Percentiles rank a stretch among this genome's conserved stretches.
These are phyloP conservation scores for Brachionus calyciflorus DNA, from an alignment of 1,140 invertebrate species.

Conservation along the genomic window DNA sequence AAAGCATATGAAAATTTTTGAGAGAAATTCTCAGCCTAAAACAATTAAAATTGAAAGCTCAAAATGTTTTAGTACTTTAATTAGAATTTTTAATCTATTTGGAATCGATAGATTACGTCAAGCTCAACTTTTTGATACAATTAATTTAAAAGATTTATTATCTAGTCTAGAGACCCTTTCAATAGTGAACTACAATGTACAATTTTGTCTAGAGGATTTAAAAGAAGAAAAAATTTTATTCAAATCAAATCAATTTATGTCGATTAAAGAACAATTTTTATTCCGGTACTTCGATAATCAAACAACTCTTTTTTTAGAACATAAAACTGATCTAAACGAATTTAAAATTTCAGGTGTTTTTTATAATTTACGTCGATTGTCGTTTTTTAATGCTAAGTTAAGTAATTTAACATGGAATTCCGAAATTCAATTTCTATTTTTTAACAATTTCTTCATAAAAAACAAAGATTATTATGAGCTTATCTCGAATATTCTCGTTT, in stretches of 20 bases:
- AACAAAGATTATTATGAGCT: not conserved
- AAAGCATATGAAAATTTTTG: not conserved
- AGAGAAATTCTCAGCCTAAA: not conserved
- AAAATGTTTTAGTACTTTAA: not conserved
- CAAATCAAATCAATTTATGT: not conserved
- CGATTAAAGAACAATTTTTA: not conserved
- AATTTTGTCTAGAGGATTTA: slow-evolving; percentile 1
- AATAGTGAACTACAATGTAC: not conserved
- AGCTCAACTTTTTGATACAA: not conserved
- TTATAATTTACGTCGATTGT: not conserved
- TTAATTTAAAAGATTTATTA: not conserved
- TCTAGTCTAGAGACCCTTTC: not conserved
- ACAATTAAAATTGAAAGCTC: not conserved
- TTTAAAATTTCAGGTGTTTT: not conserved
- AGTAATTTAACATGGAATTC: too few relatives aligned
- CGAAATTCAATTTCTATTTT: slow-evolving; percentile 13
- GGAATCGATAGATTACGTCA: not conserved
- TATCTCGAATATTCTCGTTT: not conserved
- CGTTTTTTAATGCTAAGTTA: too few relatives aligned
- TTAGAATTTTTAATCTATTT: slow-evolving; percentile 20
- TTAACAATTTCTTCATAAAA: slow-evolving; percentile 9
- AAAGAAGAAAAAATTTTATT: not conserved
- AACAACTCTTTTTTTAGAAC: not conserved
- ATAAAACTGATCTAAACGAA: not conserved
- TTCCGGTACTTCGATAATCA: too few relatives aligned